Conservation (phyloP, 2,888 invertebrate species). For the Drosophila neutralis region DNA sequence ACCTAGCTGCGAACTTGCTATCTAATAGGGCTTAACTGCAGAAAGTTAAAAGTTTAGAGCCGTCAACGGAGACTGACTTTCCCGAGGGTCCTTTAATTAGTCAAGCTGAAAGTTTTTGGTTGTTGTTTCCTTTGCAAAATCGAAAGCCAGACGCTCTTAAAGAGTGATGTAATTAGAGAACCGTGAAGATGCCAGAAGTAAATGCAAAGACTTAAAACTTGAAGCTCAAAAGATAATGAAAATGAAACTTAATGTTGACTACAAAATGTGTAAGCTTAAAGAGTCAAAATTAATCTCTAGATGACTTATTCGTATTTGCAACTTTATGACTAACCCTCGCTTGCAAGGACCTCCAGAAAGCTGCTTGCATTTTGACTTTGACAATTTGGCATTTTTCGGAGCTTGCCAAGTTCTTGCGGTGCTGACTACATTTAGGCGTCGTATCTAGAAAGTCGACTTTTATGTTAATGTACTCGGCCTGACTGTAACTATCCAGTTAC, state of each 20-base stretch:
- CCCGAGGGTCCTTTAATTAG: slow-evolving; percentile 34
- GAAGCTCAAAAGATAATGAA: background rate
- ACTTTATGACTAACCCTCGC: slow-evolving; percentile 18
- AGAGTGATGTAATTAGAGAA: background rate
- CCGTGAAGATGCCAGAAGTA: background rate
- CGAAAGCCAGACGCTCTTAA: background rate
- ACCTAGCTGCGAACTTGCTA: slow-evolving; percentile 43
- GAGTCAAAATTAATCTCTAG: background rate
- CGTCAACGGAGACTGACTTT: slow-evolving; percentile 15
- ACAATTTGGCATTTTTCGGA: slow-evolving; percentile 18
- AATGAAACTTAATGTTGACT: background rate
- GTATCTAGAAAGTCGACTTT: slow-evolving; percentile 21
- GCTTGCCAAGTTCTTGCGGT: slow-evolving; percentile 17
- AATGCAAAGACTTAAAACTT: background rate
- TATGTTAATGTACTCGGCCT: slow-evolving; percentile 30
- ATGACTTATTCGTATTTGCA: background rate
- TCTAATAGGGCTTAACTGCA: slow-evolving; percentile 45
- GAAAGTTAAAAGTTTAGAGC: slow-evolving; percentile 52
- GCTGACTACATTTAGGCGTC: slow-evolving; percentile 5
- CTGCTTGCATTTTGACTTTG: slow-evolving; percentile 25
- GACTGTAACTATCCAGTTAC: slow-evolving; percentile 4
- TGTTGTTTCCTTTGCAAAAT: background rate
- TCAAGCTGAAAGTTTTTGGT: background rate
- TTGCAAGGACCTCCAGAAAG: background rate
- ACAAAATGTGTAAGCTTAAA: background rate